phyloP scores from a whole-genome alignment of 92 coral and sea anemone genomes.

The Palythoa grandis region DNA sequence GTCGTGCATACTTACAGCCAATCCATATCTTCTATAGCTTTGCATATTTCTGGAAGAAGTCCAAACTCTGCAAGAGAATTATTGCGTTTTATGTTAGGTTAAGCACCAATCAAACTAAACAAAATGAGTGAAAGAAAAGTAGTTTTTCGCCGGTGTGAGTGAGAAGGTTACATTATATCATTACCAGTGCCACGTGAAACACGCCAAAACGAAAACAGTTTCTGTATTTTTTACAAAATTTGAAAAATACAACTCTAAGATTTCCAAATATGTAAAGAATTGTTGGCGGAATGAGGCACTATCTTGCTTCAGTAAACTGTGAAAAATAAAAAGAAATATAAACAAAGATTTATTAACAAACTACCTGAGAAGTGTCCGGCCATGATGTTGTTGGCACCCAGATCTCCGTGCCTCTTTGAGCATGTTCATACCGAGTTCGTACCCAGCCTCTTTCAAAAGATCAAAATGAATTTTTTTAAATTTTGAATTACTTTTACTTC shows the following conservation, averaged over 20 bases:
- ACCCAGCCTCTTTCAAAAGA: conserved; percentile 6
- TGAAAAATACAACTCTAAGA: background rate
- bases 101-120: background rate
- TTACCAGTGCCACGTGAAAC: background rate
- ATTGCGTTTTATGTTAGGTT: background rate
- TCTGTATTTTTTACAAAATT: no score
- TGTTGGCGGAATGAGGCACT: background rate
- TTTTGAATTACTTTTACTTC: background rate
- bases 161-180: no score
- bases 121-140: background rate
- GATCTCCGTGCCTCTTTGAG: conserved; percentile 25
- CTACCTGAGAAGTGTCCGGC: conserved; percentile 98
- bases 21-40: conserved; percentile 97
- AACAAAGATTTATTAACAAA: conserved; percentile 9
- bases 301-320: background rate
- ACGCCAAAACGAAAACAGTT: no score
- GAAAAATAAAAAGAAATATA: background rate
- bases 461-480: no score
- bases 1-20: conserved; percentile 87
- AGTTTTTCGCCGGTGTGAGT: background rate
- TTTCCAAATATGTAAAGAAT: background rate
- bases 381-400: conserved; percentile 63
- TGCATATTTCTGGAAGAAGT: conserved; percentile 94
- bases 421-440: background rate
- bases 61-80: conserved; percentile 81